Evolutionary conservation across 2,888 invertebrate species (phyloP).

Genomic region (Oscheius sp.): DNA sequence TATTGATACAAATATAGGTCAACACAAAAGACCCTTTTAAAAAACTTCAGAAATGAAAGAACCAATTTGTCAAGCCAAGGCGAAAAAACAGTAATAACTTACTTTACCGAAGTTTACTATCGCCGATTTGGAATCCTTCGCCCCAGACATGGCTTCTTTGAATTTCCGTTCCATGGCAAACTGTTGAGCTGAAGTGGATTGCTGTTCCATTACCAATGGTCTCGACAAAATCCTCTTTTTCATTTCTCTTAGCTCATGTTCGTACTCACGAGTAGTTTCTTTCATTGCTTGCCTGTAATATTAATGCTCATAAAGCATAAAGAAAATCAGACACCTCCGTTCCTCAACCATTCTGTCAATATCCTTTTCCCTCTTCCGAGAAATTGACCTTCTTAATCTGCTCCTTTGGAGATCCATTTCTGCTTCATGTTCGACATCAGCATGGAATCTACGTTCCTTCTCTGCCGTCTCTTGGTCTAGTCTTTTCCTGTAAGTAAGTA

Average conservation of each 20-base stretch:
- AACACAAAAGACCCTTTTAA: too few species aligned
- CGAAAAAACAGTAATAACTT: background rate
- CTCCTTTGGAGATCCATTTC: constrained; percentile 12
- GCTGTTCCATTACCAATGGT: constrained; percentile 37
- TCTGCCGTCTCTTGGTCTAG: constrained; percentile 6
- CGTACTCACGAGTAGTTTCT: constrained; percentile 24
- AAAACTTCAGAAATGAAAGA: too few species aligned
- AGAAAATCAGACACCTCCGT: constrained; percentile 4
- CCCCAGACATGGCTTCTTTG: constrained; percentile 27
- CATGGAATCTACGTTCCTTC: background rate
- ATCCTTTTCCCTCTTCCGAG: constrained; percentile 2
- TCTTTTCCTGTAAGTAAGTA: constrained; percentile 1
- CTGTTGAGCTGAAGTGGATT: constrained; percentile 26
- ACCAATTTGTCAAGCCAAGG: too few species aligned
- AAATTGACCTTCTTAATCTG: constrained; percentile 9
- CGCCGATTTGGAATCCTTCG: background rate
- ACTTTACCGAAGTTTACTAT: constrained; percentile 2
- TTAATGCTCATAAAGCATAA: background rate
- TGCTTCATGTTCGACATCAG: background rate
- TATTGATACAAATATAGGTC: background rate
- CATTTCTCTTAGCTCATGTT: constrained; percentile 17
- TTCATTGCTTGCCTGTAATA: constrained; percentile 2
- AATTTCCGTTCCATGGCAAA: constrained; percentile 28
- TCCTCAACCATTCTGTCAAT: constrained; percentile 18
- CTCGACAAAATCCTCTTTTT: constrained; percentile 19